These are phyloP conservation scores for Elephantulus edwardii DNA, from an alignment of 2,113 vertebrate genomes.

Conservation along the genomic window DNA sequence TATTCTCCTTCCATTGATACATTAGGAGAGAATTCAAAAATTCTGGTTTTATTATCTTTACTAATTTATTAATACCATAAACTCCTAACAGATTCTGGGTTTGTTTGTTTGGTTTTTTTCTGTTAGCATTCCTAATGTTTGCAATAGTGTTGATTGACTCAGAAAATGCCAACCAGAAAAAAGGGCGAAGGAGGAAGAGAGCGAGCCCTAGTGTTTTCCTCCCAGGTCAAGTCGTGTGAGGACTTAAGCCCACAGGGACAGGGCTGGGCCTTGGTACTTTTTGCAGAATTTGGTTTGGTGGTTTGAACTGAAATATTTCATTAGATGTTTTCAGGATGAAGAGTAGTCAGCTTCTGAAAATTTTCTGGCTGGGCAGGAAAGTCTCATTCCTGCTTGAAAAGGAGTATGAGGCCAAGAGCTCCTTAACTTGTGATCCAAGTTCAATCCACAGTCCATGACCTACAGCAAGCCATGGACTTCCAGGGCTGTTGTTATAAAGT, in stretches of 20 bases:
- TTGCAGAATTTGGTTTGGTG: neutral
- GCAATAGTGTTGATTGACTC: neutral
- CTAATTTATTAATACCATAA: no score
- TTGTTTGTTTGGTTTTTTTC: neutral
- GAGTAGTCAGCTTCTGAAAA: neutral
- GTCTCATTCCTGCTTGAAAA: neutral
- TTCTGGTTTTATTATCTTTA: neutral
- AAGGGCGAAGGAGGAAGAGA: neutral
- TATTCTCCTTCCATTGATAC: neutral
- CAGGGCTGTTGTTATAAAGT: neutral
- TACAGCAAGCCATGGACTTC: neutral
- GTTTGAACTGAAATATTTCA: neutral
- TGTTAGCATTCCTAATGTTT: neutral
- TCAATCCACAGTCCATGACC: neutral
- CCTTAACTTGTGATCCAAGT: neutral
- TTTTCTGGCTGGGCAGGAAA: neutral
- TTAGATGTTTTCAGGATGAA: neutral
- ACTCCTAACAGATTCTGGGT: neutral
- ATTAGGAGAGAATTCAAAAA: neutral
- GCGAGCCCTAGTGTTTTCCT: neutral
- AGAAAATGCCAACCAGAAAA: neutral
- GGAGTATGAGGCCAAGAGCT: neutral
- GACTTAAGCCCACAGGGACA: neutral
- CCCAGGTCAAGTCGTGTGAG: neutral
- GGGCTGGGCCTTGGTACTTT: neutral